Conservation (phyloP, 2,113 vertebrate genomes). For the Centropus bengalensis region DNA sequence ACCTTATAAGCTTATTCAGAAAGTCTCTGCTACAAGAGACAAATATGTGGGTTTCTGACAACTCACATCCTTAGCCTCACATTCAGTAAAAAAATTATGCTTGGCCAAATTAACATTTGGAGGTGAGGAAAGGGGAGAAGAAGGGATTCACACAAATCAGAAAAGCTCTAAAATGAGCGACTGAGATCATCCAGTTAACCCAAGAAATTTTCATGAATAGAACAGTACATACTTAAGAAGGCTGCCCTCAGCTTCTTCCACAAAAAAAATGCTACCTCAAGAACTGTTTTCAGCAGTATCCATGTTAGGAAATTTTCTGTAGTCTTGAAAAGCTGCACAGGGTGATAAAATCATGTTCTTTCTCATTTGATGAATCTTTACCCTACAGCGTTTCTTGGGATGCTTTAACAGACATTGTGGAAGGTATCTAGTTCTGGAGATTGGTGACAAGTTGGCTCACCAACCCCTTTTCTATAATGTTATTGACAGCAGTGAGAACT, state of each 20-base stretch:
- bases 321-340: background rate
- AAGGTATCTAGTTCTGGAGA: background rate
- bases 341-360: background rate
- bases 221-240: background rate
- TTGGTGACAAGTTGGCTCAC: background rate
- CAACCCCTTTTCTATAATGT: accelerated
- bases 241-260: background rate
- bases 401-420: background rate
- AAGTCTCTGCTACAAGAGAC: background rate
- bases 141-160: background rate
- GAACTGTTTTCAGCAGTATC: background rate
- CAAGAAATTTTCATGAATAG: accelerated
- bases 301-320: background rate
- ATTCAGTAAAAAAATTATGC: background rate
- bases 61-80: background rate
- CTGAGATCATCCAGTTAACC: background rate
- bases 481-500: background rate
- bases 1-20: background rate
- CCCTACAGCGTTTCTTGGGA: background rate
- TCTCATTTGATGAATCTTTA: background rate
- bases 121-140: background rate
- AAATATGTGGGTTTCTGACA: background rate
- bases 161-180: background rate
- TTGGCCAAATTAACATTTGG: background rate
- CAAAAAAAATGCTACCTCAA: background rate